A percentile compares a stretch with the other conserved stretches of the same genome.
Conservation (phyloP, 1,140 invertebrate genomes). For the Adelges cooleyi region DNA sequence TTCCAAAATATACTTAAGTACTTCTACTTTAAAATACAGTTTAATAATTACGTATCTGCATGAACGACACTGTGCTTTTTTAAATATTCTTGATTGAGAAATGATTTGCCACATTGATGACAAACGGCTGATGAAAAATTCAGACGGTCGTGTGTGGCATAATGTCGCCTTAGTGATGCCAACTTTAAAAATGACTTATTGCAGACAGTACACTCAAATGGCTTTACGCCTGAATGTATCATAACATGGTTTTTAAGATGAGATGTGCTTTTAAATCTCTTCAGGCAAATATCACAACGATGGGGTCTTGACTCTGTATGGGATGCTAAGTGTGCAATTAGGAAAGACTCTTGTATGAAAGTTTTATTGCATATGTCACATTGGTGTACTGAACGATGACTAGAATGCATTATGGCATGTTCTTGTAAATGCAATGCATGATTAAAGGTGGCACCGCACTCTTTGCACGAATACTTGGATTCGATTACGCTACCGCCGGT, state of each 20-base stretch:
- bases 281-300: slow-evolving; percentile 43
- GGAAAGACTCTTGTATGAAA: slow-evolving; percentile 33
- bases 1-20: too few relatives aligned
- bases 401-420: slow-evolving; percentile 37
- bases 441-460: slow-evolving; percentile 35
- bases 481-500: background rate
- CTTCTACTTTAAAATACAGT: too few relatives aligned
- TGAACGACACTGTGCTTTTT: slow-evolving; percentile 38
- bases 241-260: slow-evolving; percentile 34
- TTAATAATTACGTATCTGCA: slow-evolving; percentile 7
- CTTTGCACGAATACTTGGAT: slow-evolving; percentile 33
- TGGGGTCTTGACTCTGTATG: slow-evolving; percentile 58
- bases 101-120: slow-evolving; percentile 56
- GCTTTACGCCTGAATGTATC: slow-evolving; percentile 39
- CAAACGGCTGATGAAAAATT: slow-evolving; percentile 42
- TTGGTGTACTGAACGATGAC: slow-evolving; percentile 41
- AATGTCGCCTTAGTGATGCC: slow-evolving; percentile 38
- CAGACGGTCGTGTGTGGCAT: slow-evolving; percentile 38
- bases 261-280: slow-evolving; percentile 33
- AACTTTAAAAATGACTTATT: slow-evolving; percentile 44
- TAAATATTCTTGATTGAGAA: slow-evolving; percentile 55
- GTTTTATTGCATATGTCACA: slow-evolving; percentile 40
- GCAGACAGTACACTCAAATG: slow-evolving; percentile 42
- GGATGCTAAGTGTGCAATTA: slow-evolving; percentile 60
- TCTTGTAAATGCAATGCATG: slow-evolving; percentile 34